Conservation (phyloP, 2,113 vertebrate genomes). For the Pongo pygmaeus region DNA sequence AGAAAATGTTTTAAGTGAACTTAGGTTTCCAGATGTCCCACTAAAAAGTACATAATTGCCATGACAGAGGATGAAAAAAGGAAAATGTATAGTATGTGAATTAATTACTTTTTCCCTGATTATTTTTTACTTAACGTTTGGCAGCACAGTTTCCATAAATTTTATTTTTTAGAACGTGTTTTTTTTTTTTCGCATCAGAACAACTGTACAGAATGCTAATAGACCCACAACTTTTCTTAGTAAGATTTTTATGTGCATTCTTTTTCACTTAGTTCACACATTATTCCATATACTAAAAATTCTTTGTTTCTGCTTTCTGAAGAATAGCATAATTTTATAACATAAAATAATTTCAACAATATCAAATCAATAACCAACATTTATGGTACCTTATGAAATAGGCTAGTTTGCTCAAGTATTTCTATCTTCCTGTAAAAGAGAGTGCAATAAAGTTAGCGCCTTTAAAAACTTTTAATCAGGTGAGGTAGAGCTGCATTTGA, state of each 20-base stretch:
- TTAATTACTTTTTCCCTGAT: conserved; percentile 64
- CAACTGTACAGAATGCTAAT: conserved; percentile 51
- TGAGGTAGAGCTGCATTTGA: not conserved
- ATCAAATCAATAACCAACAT: not conserved
- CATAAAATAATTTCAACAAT: conserved; percentile 4
- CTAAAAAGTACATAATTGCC: conserved; percentile 34
- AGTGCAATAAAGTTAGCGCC: not conserved
- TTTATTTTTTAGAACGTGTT: conserved; percentile 53
- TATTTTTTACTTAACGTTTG: conserved; percentile 48
- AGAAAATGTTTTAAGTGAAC: conserved; percentile 36
- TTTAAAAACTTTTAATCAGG: not conserved
- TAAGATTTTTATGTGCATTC: conserved; percentile 47
- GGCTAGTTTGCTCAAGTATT: not conserved
- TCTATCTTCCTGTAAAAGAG: conserved; percentile 6
- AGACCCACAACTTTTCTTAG: conserved; percentile 31
- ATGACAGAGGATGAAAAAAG: conserved; percentile 20
- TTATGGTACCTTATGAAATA: not conserved
- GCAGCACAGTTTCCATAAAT: conserved; percentile 48
- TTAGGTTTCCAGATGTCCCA: conserved; percentile 50
- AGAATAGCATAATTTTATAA: conserved; percentile 10
- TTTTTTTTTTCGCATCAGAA: not conserved
- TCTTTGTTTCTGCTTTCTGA: conserved; percentile 29
- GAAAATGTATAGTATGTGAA: conserved; percentile 55
- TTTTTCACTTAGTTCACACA: conserved; percentile 45
- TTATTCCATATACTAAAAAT: conserved; percentile 35